Evolutionary conservation across 2,888 invertebrate species (phyloP), one percentile per base, ranked within the genome.

Genomic region (Campopleginae sp.): DNA sequence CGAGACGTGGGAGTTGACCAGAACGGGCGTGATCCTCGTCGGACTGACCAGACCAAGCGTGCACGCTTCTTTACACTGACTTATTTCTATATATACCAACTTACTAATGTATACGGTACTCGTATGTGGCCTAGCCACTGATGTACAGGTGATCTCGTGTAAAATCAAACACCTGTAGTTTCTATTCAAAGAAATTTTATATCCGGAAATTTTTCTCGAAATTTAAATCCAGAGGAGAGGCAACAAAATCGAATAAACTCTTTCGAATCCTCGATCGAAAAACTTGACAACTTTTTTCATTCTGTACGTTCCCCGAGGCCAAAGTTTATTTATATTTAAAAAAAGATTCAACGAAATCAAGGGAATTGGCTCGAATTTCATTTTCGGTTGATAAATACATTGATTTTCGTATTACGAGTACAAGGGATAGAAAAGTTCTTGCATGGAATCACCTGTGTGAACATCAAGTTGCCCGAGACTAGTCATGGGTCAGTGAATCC

Each of bases 401-500:
- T 7, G 48, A 51, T 33, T n/a, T 54, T 33, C 0, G 38, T 38
- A 33, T 17, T 31, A 46, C 33, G 38, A n/a, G 19, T n/a, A 7
- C 1, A 4, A 5, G 38, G 54, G 33, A 31, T 27, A 17, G 23
- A 33, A n/a, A 17, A 58, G 54, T 70, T 48, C n/a, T 1, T 48
- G 27, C 51, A 58, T 38, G 68, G 44, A 78, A 78, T 42, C 33
- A 12, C 63, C 74, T 58, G 38, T 74, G 17, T 48, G 71, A 48
- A 77, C 44, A 71, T 82, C 80, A 71, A 51, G 68, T 54, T 85
- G 72, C 82, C 76, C 86, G 85, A 86, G 84, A 86, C 86, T 85
- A 91, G 93, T 93, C 92, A 92, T 91, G 93, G 92, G 93, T 93
- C 93, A 93, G 91, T 89, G 92, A 92, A 91, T 93, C 91, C 90